Conservation (phyloP, 2,888 invertebrate species). For the Elegia similella region DNA sequence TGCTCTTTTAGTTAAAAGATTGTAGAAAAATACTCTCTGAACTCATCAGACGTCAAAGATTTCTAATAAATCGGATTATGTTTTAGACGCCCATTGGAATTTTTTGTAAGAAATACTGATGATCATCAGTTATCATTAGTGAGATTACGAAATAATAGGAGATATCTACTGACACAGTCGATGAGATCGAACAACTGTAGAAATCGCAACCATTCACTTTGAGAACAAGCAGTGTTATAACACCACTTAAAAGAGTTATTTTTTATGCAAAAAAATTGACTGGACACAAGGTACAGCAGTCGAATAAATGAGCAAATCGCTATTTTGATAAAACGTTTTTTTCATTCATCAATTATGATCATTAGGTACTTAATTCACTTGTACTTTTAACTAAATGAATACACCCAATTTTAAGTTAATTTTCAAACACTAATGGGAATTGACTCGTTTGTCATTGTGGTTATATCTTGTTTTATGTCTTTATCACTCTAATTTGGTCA, state of each 20-base stretch:
- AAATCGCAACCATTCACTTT: slow-evolving; percentile 6
- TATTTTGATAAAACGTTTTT: slow-evolving; percentile 9
- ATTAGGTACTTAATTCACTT: slow-evolving; percentile 29
- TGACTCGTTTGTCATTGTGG: slow-evolving; percentile 46
- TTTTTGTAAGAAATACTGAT: slow-evolving; percentile 38
- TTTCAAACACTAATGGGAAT: slow-evolving; percentile 38
- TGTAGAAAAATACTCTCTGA: slow-evolving; percentile 80
- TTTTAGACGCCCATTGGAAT: slow-evolving; percentile 59
- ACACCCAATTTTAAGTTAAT: slow-evolving; percentile 28
- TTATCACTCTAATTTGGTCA: slow-evolving; percentile 67
- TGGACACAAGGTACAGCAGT: slow-evolving; percentile 8
- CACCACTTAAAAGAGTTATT: neutral
- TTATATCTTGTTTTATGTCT: slow-evolving; percentile 40
- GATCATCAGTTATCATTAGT: slow-evolving; percentile 62
- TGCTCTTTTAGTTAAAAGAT: slow-evolving; percentile 73
- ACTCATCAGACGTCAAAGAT: slow-evolving; percentile 65
- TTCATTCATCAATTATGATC: slow-evolving; percentile 1
- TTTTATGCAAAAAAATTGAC: slow-evolving; percentile 1
- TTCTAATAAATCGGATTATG: slow-evolving; percentile 59
- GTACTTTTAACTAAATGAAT: slow-evolving; percentile 39
- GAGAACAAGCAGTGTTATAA: neutral
- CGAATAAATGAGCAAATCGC: neutral
- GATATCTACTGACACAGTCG: neutral
- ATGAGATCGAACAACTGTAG: slow-evolving; percentile 10
- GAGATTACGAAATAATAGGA: slow-evolving; percentile 50